A percentile compares a stretch with the other conserved stretches of the same genome.
Evolutionary conservation across 2,113 vertebrate species (phyloP).

Genomic region (Sitta europaea): DNA sequence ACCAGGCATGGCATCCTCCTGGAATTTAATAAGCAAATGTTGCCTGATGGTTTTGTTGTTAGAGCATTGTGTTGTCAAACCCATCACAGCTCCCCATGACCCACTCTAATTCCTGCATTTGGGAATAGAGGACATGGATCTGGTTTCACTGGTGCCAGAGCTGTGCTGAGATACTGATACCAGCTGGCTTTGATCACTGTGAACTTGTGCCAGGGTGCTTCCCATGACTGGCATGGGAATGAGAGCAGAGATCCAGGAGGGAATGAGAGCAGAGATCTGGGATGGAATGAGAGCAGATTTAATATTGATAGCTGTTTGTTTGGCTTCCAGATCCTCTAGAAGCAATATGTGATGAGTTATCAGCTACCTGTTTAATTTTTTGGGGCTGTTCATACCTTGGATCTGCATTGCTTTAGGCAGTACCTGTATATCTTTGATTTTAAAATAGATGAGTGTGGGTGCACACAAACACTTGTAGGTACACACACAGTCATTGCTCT

Average conservation of each 20-base stretch:
- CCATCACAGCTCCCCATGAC: background rate
- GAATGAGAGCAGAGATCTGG: background rate
- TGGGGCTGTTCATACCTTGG: background rate
- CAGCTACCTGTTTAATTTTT: background rate
- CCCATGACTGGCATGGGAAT: background rate
- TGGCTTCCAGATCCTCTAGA: too few relatives aligned
- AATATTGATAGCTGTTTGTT: background rate
- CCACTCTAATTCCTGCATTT: background rate
- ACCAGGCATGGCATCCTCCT: background rate
- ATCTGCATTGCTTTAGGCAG: background rate
- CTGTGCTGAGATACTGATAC: conserved; percentile 30
- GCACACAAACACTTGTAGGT: background rate
- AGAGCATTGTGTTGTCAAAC: background rate
- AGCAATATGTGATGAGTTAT: too few relatives aligned
- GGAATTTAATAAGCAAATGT: background rate
- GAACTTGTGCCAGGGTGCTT: conserved; percentile 49
- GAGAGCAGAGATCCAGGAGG: background rate
- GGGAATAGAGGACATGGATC: background rate
- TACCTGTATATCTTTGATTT: background rate
- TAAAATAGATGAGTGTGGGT: background rate
- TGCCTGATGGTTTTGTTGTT: conserved; percentile 11
- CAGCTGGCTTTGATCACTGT: conserved; percentile 23
- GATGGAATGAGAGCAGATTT: background rate
- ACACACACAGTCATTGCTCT: background rate
- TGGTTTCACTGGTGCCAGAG: conserved; percentile 34